Evolutionary conservation across 2,888 invertebrate genomes (phyloP).

Genomic region (Camponotus fellah): DNA sequence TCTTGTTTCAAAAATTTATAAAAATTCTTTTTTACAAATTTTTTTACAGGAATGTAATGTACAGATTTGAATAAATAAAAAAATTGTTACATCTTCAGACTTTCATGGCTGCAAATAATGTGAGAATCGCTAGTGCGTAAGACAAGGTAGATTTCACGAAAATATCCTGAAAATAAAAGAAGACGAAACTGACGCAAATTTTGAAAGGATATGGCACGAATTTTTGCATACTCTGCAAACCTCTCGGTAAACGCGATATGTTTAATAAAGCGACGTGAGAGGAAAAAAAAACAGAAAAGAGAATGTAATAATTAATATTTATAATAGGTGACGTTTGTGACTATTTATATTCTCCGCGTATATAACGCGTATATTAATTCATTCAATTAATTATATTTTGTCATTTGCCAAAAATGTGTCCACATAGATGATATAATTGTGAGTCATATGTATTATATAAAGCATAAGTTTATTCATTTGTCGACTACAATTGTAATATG

Average conservation of each 20-base stretch:
- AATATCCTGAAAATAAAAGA: slow-evolving; percentile 13
- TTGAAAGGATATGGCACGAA: neutral
- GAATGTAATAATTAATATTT: slow-evolving; percentile 23
- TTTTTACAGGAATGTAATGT: no score
- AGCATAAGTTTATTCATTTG: slow-evolving; percentile 45
- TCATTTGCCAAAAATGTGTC: slow-evolving; percentile 35
- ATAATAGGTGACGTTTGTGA: slow-evolving; percentile 3
- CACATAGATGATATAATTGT: slow-evolving; percentile 26
- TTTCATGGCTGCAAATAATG: neutral
- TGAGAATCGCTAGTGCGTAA: neutral
- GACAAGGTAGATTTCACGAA: neutral
- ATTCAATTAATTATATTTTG: slow-evolving; percentile 44
- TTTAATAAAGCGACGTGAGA: slow-evolving; percentile 12
- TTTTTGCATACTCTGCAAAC: slow-evolving; percentile 1
- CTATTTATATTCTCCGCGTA: slow-evolving; percentile 14
- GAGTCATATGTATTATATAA: slow-evolving; percentile 5
- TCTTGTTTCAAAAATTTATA: neutral
- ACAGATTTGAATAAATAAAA: no score
- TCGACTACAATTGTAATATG: slow-evolving; percentile 2
- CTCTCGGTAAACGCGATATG: neutral
- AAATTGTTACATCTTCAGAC: neutral
- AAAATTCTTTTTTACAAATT: neutral
- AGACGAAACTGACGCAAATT: neutral
- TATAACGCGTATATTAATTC: slow-evolving; percentile 29
- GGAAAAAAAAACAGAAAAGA: neutral